Evolutionary conservation across 2,888 invertebrate species (phyloP).

Genomic region (Matsumyia berberina): DNA sequence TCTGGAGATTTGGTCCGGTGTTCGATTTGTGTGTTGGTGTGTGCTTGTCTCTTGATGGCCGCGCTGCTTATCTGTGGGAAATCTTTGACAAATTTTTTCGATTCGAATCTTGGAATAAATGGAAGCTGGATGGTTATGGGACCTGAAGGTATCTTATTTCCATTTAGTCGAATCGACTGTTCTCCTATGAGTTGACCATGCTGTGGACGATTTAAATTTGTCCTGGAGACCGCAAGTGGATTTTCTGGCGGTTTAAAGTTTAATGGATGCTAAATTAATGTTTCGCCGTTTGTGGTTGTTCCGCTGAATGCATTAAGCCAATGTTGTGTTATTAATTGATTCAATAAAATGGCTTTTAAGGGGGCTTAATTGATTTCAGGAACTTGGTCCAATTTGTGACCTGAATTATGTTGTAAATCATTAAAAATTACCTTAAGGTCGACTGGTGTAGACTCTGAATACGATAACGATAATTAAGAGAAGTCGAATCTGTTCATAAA

Average conservation of each 20-base stretch:
- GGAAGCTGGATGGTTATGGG: slow-evolving; percentile 63
- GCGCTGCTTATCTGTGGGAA: slow-evolving; percentile 71
- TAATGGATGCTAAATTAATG: slow-evolving; percentile 46
- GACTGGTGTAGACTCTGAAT: no score
- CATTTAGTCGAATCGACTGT: slow-evolving; percentile 48
- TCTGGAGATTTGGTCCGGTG: slow-evolving; percentile 52
- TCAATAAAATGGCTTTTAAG: slow-evolving; percentile 62
- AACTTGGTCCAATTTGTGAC: slow-evolving; percentile 46
- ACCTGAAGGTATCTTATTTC: slow-evolving; percentile 67
- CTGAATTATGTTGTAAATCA: slow-evolving; percentile 53
- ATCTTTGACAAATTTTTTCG: slow-evolving; percentile 76
- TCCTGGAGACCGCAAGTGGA: slow-evolving; percentile 30
- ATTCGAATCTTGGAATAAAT: slow-evolving; percentile 69
- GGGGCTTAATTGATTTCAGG: slow-evolving; percentile 40
- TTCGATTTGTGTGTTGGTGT: slow-evolving; percentile 10
- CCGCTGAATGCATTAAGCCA: slow-evolving; percentile 52
- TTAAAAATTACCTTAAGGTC: no score
- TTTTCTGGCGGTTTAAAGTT: slow-evolving; percentile 8
- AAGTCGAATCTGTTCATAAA: no score
- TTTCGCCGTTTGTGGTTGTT: slow-evolving; percentile 54
- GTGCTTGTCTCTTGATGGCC: slow-evolving; percentile 38
- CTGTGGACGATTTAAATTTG: slow-evolving; percentile 60
- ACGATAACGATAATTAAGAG: no score
- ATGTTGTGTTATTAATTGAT: slow-evolving; percentile 41
- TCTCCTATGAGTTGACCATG: slow-evolving; percentile 48